Evolutionary conservation across 2,797 vertebrate species (phyloP).

Genomic region (Lacerta bilineata): DNA sequence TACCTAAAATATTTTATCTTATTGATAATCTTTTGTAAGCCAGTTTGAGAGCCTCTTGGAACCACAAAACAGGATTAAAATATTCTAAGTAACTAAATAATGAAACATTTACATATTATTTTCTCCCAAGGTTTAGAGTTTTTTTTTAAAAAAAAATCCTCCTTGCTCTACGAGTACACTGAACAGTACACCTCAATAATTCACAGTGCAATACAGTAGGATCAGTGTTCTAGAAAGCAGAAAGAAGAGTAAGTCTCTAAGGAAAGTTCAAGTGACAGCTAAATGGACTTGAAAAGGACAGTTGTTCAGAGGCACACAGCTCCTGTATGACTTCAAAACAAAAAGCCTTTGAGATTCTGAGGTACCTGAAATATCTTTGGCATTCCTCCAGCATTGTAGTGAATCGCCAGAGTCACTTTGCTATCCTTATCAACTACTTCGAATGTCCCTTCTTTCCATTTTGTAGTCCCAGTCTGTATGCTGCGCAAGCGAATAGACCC

Average conservation of each 20-base stretch:
- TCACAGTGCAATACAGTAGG: constrained; percentile 58
- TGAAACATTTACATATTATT: not conserved
- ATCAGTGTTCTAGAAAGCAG: constrained; percentile 61
- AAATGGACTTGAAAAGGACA: constrained; percentile 65
- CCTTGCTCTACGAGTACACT: constrained; percentile 15
- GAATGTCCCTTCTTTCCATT: constrained; percentile 96
- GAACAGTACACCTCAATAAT: constrained; percentile 53
- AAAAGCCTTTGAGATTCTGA: constrained; percentile 60
- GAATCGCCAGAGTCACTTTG: constrained; percentile 90
- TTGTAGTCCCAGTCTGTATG: constrained; percentile 91
- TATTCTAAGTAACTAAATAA: too few relatives aligned
- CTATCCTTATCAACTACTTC: constrained; percentile 97
- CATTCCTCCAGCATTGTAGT: constrained; percentile 90
- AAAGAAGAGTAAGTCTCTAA: constrained; percentile 63
- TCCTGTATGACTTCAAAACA: constrained; percentile 56
- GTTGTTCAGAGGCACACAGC: constrained; percentile 55
- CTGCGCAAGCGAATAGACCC: constrained; percentile 91
- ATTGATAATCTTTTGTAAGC: too few relatives aligned
- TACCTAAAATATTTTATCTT: not conserved
- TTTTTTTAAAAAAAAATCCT: constrained; percentile 10
- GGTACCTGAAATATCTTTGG: constrained; percentile 92
- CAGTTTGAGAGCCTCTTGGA: too few relatives aligned
- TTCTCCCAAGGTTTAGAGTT: constrained; percentile 38
- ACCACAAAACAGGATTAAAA: too few relatives aligned
- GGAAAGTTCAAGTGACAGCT: constrained; percentile 26